These are phyloP conservation scores for Philhelius pedissequus DNA, from an alignment of 2,888 invertebrate genomes.

Conservation along the genomic window DNA sequence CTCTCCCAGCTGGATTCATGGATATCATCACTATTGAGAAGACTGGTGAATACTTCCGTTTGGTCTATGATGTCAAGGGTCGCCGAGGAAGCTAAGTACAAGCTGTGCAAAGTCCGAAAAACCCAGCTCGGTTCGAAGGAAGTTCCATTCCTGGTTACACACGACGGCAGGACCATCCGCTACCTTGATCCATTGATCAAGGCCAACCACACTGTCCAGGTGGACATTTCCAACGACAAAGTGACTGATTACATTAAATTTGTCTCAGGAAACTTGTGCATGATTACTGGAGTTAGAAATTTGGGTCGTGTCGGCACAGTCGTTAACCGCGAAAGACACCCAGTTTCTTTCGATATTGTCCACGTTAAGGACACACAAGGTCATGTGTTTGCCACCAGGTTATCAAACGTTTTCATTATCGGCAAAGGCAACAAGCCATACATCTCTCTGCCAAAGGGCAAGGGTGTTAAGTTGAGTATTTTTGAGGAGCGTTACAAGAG, in stretches of 20 bases:
- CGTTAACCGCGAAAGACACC: slow-evolving; percentile 98
- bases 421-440: slow-evolving; percentile 98
- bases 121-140: slow-evolving; percentile 96
- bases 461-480: slow-evolving; percentile 97
- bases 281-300: slow-evolving; percentile 99
- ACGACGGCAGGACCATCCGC: slow-evolving; percentile 98
- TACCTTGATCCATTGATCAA: slow-evolving; percentile 99
- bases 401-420: slow-evolving; percentile 99
- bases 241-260: slow-evolving; percentile 99
- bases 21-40: slow-evolving; percentile 99
- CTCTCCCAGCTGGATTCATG: slow-evolving; percentile 99
- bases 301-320: slow-evolving; percentile 99
- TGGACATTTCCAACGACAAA: slow-evolving; percentile 95
- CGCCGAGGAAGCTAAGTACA: slow-evolving; percentile 99
- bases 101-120: slow-evolving; percentile 96
- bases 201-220: slow-evolving; percentile 96
- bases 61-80: slow-evolving; percentile 99
- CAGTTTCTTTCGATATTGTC: slow-evolving; percentile 99
- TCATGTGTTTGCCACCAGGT: slow-evolving; percentile 97
- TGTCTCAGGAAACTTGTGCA: slow-evolving; percentile 98
- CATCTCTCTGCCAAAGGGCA: slow-evolving; percentile 97
- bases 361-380: slow-evolving; percentile 98
- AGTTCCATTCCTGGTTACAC: slow-evolving; percentile 96
- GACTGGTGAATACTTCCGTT: slow-evolving; percentile 97
- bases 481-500: slow-evolving; percentile 99